A percentile compares a stretch with the other conserved stretches of the same genome.
Conservation (phyloP, 2,113 vertebrate genomes). For the Nibea coibor region DNA sequence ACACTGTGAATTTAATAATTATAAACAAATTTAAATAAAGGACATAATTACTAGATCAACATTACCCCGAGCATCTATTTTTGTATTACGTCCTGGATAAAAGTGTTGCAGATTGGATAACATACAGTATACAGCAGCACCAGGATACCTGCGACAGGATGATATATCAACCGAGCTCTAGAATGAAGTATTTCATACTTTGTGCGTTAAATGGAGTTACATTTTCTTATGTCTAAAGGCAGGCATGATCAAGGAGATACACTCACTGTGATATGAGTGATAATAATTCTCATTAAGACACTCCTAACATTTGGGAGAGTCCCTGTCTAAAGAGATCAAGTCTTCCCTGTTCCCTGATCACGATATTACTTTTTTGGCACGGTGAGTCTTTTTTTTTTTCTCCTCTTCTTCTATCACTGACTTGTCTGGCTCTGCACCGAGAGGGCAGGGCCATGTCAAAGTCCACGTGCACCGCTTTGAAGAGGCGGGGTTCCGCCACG, state of each 20-base stretch:
- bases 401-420: no score
- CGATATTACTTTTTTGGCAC: background rate
- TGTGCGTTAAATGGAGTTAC: background rate
- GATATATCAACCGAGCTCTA: no score
- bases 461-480: slow-evolving; percentile 80
- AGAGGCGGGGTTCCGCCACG: slow-evolving; percentile 69
- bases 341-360: background rate
- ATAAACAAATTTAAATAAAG: no score
- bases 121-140: no score
- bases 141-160: no score
- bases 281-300: background rate
- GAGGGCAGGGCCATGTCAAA: slow-evolving; percentile 77
- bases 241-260: background rate
- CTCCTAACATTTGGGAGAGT: background rate
- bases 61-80: no score
- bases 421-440: slow-evolving; percentile 15
- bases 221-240: background rate
- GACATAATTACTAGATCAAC: no score
- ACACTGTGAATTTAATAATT: no score
- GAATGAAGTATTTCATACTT: no score
- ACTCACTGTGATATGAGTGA: background rate
- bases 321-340: background rate
- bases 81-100: no score
- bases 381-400: background rate
- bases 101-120: no score